Evolutionary conservation across 2,797 vertebrate species (phyloP).

Genomic region (Coregonus sp.): DNA sequence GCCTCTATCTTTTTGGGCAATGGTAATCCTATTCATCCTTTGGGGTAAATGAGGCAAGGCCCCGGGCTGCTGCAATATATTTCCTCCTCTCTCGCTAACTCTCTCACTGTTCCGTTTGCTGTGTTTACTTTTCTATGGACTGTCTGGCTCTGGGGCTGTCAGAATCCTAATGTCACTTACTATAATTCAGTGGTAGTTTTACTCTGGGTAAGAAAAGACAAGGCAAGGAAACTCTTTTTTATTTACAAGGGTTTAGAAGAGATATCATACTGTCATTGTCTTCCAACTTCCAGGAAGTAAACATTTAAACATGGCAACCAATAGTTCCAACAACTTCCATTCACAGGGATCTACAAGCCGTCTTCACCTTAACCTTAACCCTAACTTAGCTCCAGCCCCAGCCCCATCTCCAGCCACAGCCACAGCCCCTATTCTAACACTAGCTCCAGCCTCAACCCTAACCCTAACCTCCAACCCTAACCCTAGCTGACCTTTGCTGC

Average conservation of each 20-base stretch:
- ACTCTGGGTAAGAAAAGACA: constrained; percentile 14
- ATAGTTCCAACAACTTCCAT: not conserved
- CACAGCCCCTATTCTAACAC: no score
- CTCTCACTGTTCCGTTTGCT: constrained; percentile 23
- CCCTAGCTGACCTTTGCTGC: no score
- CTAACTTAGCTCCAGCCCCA: not conserved
- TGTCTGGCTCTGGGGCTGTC: constrained; percentile 14
- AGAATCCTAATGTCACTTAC: constrained; percentile 30
- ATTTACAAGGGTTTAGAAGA: not conserved
- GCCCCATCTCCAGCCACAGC: no score
- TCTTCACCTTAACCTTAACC: not conserved
- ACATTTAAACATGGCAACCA: not conserved
- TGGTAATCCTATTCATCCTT: constrained; percentile 53
- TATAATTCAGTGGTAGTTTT: constrained; percentile 18
- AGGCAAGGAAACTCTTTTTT: constrained; percentile 8
- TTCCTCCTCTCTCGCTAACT: not conserved
- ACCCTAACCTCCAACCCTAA: no score
- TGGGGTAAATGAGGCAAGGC: constrained; percentile 41
- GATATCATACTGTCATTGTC: not conserved
- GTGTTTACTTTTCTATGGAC: constrained; percentile 40
- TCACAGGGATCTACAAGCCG: not conserved
- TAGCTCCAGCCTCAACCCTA: no score
- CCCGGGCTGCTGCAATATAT: constrained; percentile 47
- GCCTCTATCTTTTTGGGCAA: constrained; percentile 29
- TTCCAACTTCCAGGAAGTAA: not conserved